A percentile compares a stretch with the other conserved stretches of the same genome.
Evolutionary conservation across 1,140 invertebrate genomes (phyloP).

Genomic region (Anagrus nilaparvatae): DNA sequence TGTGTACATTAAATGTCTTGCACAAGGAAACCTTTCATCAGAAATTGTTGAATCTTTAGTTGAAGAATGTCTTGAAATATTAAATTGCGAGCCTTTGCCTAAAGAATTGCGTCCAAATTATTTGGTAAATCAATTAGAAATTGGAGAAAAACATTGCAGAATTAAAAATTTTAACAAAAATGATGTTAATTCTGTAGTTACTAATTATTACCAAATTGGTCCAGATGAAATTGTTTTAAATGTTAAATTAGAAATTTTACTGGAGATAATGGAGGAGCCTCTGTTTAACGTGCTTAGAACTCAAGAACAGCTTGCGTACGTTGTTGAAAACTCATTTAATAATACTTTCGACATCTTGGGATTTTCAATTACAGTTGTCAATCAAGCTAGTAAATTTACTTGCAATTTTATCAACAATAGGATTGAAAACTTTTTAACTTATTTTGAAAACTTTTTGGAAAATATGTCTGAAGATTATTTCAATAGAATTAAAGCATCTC

Average conservation of each 20-base stretch:
- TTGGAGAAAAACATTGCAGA: slow-evolving; percentile 53
- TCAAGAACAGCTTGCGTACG: slow-evolving; percentile 83
- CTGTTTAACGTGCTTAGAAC: slow-evolving; percentile 80
- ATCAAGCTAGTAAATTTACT: slow-evolving; percentile 62
- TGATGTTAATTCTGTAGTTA: slow-evolving; percentile 75
- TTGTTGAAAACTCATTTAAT: slow-evolving; percentile 56
- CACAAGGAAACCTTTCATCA: slow-evolving; percentile 66
- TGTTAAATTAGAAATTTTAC: slow-evolving; percentile 67
- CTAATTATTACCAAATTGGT: slow-evolving; percentile 82
- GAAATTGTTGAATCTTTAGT: slow-evolving; percentile 48
- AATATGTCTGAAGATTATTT: slow-evolving; percentile 54
- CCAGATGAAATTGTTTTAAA: slow-evolving; percentile 49
- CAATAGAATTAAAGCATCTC: slow-evolving; percentile 47
- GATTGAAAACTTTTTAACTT: slow-evolving; percentile 63
- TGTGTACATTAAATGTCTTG: slow-evolving; percentile 56
- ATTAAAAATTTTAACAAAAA: slow-evolving; percentile 60
- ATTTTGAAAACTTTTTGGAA: slow-evolving; percentile 51
- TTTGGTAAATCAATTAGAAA: slow-evolving; percentile 49
- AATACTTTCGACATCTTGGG: slow-evolving; percentile 66
- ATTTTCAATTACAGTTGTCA: slow-evolving; percentile 61
- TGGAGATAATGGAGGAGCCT: slow-evolving; percentile 75
- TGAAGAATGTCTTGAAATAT: slow-evolving; percentile 24
- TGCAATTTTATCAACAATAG: slow-evolving; percentile 59
- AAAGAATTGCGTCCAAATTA: slow-evolving; percentile 30
- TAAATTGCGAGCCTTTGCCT: slow-evolving; percentile 26